Evolutionary conservation across 2,797 vertebrate species (phyloP).

Genomic region (Micrastur ruficollis): DNA sequence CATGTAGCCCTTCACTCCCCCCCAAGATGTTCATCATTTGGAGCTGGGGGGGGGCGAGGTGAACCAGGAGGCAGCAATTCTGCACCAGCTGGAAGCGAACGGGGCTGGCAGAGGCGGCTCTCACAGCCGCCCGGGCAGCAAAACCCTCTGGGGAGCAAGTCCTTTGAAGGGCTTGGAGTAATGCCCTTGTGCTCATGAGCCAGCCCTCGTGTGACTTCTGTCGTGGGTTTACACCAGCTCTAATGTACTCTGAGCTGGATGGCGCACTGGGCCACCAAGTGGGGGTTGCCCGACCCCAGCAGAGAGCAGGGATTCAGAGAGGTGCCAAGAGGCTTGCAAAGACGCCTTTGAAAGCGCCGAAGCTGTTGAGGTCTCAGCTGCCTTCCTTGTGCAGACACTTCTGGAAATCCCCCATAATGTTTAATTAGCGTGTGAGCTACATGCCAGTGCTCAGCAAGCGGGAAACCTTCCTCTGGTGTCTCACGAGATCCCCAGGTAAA

Average conservation of each 20-base stretch:
- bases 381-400: not conserved
- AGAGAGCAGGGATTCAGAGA: not conserved
- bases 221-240: not conserved
- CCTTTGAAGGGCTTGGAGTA: not conserved
- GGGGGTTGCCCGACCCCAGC: not conserved
- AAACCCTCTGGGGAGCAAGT: not conserved
- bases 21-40: not conserved
- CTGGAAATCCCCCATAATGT: not conserved
- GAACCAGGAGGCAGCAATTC: not conserved
- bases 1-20: not conserved
- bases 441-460: not conserved
- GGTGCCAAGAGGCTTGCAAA: not conserved
- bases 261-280: not conserved
- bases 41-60: not conserved
- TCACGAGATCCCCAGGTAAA: not conserved
- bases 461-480: not conserved
- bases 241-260: not conserved
- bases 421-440: not conserved
- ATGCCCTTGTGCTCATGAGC: not conserved
- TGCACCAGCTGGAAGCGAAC: not conserved
- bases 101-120: not conserved
- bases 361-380: not conserved
- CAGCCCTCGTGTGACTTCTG: not conserved
- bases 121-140: fast-evolving
- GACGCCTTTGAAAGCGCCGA: not conserved